Conservation (phyloP, 2,888 invertebrate genomes). For the Drepanosiphum platanoidis region DNA sequence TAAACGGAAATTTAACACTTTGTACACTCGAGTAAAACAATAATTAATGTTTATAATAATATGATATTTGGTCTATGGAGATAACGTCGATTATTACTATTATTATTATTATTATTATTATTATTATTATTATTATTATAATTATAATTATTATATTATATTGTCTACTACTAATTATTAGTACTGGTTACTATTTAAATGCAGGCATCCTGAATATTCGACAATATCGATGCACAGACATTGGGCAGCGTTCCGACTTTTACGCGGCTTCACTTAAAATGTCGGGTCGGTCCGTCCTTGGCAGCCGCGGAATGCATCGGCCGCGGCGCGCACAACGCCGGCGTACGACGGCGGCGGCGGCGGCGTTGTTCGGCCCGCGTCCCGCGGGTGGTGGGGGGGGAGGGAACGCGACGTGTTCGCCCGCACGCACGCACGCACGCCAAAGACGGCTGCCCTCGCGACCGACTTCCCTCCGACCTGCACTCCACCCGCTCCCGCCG, state of each 20-base stretch:
- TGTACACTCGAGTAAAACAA: conserved; percentile 59
- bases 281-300: conserved; percentile 54
- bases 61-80: conserved; percentile 53
- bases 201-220: conserved; percentile 61
- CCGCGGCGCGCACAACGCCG: conserved; percentile 39
- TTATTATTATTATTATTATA: conserved; percentile 43
- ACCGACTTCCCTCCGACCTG: too few relatives aligned
- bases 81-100: conserved; percentile 38
- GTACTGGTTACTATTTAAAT: conserved; percentile 61
- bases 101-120: conserved; percentile 48
- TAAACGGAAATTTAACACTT: conserved; percentile 59
- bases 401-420: background rate
- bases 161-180: conserved; percentile 61
- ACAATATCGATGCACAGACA: conserved; percentile 61
- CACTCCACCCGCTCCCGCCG: background rate
- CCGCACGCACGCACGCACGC: background rate
- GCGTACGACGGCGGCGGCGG: conserved; percentile 14
- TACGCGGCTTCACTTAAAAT: conserved; percentile 62
- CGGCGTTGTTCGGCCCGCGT: background rate
- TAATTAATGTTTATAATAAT: conserved; percentile 54
- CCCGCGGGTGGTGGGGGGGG: background rate
- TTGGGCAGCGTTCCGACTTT: conserved; percentile 61
- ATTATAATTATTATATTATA: conserved; percentile 43
- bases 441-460: background rate
- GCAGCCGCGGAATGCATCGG: conserved; percentile 46